Evolutionary conservation across 2,113 vertebrate species (phyloP).

Genomic region (Bucco capensis): DNA sequence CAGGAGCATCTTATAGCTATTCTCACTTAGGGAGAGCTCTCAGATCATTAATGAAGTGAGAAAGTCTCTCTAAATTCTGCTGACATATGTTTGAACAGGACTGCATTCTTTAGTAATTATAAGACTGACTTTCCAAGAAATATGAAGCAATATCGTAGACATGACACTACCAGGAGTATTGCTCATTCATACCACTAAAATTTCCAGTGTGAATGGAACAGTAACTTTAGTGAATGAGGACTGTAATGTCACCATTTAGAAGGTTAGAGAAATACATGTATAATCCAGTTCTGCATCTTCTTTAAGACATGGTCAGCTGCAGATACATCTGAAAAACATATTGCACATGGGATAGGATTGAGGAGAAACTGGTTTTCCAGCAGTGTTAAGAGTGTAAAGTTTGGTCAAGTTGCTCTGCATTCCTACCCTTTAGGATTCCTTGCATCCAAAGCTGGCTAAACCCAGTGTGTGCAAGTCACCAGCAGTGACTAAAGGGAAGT

Average conservation of each 20-base stretch:
- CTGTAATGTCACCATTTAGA: not conserved
- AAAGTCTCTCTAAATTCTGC: not conserved
- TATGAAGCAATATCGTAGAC: not conserved
- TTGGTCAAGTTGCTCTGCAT: not conserved
- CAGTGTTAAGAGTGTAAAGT: not conserved
- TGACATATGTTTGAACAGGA: not conserved
- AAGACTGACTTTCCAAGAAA: not conserved
- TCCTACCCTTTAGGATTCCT: not conserved
- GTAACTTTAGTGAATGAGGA: not conserved
- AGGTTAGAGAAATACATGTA: not conserved
- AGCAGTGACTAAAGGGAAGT: not conserved
- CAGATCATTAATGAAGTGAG: not conserved
- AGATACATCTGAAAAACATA: not conserved
- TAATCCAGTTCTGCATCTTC: not conserved
- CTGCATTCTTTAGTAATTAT: not conserved
- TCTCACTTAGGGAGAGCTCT: not conserved
- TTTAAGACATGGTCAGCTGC: not conserved
- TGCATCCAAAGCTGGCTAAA: not conserved
- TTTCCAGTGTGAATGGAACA: not conserved
- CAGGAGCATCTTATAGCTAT: not conserved
- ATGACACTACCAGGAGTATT: not conserved
- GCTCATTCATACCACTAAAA: not conserved
- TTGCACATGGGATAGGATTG: not conserved
- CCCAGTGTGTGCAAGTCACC: not conserved
- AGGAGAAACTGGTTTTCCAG: not conserved